These are phyloP conservation scores for Melanotaenia boesemani DNA, from an alignment of 2,797 vertebrate species.

Conservation along the genomic window DNA sequence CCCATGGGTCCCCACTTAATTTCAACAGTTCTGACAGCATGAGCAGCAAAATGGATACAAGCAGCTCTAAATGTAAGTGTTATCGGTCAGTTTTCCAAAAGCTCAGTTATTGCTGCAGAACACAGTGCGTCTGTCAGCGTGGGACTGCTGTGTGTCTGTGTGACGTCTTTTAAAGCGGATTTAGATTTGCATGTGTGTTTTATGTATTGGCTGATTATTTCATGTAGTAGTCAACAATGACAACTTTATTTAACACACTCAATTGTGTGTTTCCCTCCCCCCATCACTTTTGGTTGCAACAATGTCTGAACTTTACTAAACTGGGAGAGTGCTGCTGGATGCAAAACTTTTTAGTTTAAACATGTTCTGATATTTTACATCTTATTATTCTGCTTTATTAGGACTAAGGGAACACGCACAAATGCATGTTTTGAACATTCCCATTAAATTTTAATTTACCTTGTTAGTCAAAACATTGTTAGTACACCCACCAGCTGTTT, in stretches of 20 bases:
- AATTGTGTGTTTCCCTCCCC: background rate
- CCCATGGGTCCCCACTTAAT: slow-evolving; percentile 43
- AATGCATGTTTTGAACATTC: background rate
- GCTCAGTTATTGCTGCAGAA: background rate
- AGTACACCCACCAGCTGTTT: slow-evolving; percentile 37
- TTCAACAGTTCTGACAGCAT: slow-evolving; percentile 42
- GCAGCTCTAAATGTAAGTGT: slow-evolving; percentile 76
- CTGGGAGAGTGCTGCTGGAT: background rate
- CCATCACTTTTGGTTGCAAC: background rate
- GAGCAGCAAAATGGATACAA: slow-evolving; percentile 70
- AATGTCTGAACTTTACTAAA: background rate
- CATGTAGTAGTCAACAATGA: slow-evolving; percentile 5
- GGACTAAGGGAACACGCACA: background rate
- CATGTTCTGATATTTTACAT: background rate
- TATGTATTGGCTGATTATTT: slow-evolving; percentile 2
- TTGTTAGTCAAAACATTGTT: slow-evolving; percentile 38
- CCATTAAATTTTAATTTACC: background rate
- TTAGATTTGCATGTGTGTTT: slow-evolving; percentile 5
- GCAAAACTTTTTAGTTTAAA: background rate
- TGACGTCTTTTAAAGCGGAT: background rate
- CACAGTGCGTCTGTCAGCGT: background rate
- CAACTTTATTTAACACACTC: background rate
- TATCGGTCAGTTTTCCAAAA: background rate
- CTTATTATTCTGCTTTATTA: background rate
- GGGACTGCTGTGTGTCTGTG: background rate